Evolutionary conservation across 1,140 invertebrate species (phyloP), one percentile per base, ranked within the genome.

Genomic region (Maconellicoccus hirsutus): DNA sequence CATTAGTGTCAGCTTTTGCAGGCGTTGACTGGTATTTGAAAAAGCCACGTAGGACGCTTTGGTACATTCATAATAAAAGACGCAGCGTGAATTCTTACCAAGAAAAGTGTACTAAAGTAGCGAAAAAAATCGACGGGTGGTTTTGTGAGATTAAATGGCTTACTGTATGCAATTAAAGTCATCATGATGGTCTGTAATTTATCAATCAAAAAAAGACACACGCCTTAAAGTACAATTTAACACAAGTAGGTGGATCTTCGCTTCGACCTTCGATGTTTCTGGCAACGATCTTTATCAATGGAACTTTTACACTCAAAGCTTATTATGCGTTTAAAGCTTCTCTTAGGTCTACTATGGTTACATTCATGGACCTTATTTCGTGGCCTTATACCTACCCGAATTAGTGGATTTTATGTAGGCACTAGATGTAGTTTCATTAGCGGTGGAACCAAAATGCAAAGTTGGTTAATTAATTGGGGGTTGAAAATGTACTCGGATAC

Each of bases 391-490:
- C 42, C 42, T 19, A 52, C 42, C n/a, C n/a, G 42, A 52, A 52
- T 52, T 52, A 52, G 42, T 52, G n/a, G 2, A 52, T 52, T 52
- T 52, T 52, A 52, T 52, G 12, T 52, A 52, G 42, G 42, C 42
- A 3, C n/a, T 52, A 52, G 29, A 3, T 52, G 42, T 52, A 52
- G 42, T 19, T 52, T 52, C 42, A 52, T 52, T 52, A 52, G 42
- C n/a, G 42, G 42, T 19, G 42, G 42, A 52, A 52, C 42, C 42
- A 19, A 52, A 52, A 52, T 52, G 42, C 42, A 52, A 52, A 52
- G 42, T 52, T 52, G n/a, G 42, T 52, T 52, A 52, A 52, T 52
- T 52, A 52, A 52, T 52, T 52, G 42, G 42, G n/a, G 42, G 42
- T 52, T 52, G 42, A 52, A 52, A 16, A 52, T 52, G 6, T 52